Evolutionary conservation across 2,113 vertebrate genomes (phyloP).

Genomic region (Lipotes vexillifer): DNA sequence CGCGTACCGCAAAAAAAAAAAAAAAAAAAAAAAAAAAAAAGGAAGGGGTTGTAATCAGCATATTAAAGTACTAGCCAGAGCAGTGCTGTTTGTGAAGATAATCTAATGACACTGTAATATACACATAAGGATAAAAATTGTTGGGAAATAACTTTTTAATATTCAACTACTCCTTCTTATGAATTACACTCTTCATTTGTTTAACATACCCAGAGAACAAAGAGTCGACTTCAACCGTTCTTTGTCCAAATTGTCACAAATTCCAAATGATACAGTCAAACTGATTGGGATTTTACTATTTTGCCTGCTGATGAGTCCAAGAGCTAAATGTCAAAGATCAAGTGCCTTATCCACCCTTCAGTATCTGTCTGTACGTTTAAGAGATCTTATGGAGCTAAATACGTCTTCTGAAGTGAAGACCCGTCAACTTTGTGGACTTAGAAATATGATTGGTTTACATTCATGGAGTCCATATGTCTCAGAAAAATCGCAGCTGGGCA

Average conservation of each 20-base stretch:
- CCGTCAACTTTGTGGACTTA: neutral
- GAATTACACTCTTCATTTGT: neutral
- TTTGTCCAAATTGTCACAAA: slow-evolving; percentile 37
- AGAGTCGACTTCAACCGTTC: neutral
- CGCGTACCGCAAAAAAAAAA: no score
- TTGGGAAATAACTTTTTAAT: neutral
- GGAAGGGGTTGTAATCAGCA: neutral
- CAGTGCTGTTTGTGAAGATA: neutral
- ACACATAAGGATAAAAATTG: neutral
- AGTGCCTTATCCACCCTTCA: neutral
- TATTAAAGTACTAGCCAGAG: neutral
- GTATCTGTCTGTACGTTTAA: neutral
- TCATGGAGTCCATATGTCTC: neutral
- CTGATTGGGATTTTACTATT: neutral
- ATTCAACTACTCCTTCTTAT: neutral
- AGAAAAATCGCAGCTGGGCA: neutral
- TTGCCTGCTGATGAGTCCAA: neutral
- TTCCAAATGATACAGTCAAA: neutral
- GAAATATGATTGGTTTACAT: neutral
- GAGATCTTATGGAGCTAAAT: neutral
- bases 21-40: neutral
- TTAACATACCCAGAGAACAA: slow-evolving; percentile 1
- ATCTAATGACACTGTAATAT: slow-evolving; percentile 7
- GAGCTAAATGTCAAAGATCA: neutral
- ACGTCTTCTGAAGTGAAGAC: neutral